Evolutionary conservation across 1,140 invertebrate species (phyloP), one percentile per base, ranked within the genome.

Genomic region (Patella vulgata): DNA sequence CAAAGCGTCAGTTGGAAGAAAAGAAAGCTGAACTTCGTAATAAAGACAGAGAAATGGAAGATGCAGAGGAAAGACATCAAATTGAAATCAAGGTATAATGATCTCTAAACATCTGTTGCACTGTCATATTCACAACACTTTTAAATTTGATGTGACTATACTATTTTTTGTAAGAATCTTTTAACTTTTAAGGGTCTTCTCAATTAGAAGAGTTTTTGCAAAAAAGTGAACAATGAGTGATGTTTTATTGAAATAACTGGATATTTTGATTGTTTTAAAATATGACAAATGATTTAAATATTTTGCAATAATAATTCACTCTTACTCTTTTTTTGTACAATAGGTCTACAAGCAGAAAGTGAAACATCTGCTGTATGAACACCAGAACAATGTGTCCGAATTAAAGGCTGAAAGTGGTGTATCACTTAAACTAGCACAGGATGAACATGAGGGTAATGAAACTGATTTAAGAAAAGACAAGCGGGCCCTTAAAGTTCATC

Each of bases 331-430:
- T n/a, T n/a, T n/a, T n/a, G n/a, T n/a, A n/a, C n/a, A n/a, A 25
- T 44, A 85, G 82, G 82, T 92, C 44, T 92, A 92, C 68, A 94
- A 94, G 83, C 93, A 96, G 80, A 95, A 95, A 88, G 91, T 96
- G 12, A 96, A 96, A 76, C 93, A 95, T 84, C 85, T 96, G 25
- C 89, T 95, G 82, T 95, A 94, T 82, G 94, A 96, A 77, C 94
- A 96, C 76, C 92, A 95, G 78, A 91, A 90, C 36, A 90, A 91
- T 74, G 87, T 93, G 44, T 90, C 92, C 0, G 90, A 92, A 75
- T 84, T 91, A 23, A 90, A 81, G 82, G 90, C 91, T 9, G 90
- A 94, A 74, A 89, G 89, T 30, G 87, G 91, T 81, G 90, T 92
- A 0, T 87, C 90, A 11, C 81, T 93, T 6, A 92, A 93, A 83